These are phyloP conservation scores for Cosmopolites sordidus DNA, from an alignment of 2,888 invertebrate genomes.

Conservation along the genomic window DNA sequence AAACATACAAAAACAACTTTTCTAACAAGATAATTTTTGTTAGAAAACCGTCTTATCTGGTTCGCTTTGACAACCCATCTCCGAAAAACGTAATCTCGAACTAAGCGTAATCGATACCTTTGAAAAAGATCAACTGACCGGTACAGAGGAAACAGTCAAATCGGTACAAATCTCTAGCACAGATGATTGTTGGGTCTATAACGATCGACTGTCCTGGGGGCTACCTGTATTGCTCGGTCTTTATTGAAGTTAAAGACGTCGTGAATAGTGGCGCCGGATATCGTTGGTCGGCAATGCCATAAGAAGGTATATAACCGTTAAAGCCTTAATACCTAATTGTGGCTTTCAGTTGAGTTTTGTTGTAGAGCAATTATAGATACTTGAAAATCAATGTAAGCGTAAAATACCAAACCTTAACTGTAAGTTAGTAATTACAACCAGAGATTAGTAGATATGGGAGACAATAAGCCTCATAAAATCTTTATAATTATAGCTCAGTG, in stretches of 20 bases:
- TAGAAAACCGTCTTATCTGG: slow-evolving; percentile 12
- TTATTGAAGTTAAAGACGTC: slow-evolving; percentile 14
- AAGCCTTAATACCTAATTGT: no score
- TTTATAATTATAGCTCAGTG: no score
- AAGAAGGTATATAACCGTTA: slow-evolving; percentile 2
- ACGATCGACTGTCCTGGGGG: slow-evolving; percentile 4
- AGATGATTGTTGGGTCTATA: slow-evolving; percentile 13
- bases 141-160: neutral
- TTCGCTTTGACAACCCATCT: slow-evolving; percentile 7
- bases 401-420: no score
- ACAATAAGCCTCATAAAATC: no score
- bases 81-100: slow-evolving; percentile 5
- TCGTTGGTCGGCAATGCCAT: slow-evolving; percentile 3
- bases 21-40: slow-evolving; percentile 20
- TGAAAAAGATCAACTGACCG: slow-evolving; percentile 23
- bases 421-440: no score
- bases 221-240: slow-evolving; percentile 15
- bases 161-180: slow-evolving; percentile 9
- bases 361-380: no score
- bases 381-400: no score
- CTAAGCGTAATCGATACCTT: slow-evolving; percentile 17
- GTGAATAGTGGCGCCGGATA: slow-evolving; percentile 15
- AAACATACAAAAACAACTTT: slow-evolving; percentile 4
- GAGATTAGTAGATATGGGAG: no score
- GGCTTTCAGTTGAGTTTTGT: no score